These are phyloP conservation scores for Drosophila subsilvestris DNA, from an alignment of 2,888 invertebrate species.

Conservation along the genomic window DNA sequence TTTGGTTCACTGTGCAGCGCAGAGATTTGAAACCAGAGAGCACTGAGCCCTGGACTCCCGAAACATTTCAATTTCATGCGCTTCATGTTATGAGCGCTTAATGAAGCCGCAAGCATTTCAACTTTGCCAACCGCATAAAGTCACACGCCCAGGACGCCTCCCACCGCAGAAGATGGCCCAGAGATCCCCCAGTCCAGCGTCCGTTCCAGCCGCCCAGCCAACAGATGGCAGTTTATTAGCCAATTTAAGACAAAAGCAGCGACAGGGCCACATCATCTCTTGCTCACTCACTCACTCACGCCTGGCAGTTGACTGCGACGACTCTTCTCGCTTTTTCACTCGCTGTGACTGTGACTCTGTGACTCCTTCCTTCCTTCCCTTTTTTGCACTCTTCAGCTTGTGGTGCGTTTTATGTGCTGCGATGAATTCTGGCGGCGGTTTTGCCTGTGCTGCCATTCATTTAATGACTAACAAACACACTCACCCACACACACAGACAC, in stretches of 20 bases:
- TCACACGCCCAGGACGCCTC: constrained; percentile 51
- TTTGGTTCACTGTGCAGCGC: constrained; percentile 24
- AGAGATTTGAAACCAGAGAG: constrained; percentile 23
- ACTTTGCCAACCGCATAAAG: constrained; percentile 53
- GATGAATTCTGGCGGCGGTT: constrained; percentile 71
- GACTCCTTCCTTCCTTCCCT: constrained; percentile 12
- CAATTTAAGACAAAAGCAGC: constrained; percentile 74
- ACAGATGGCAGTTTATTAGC: constrained; percentile 74
- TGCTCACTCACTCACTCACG: constrained; percentile 16
- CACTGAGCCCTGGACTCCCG: constrained; percentile 3
- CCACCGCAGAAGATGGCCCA: not conserved
- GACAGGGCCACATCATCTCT: constrained; percentile 41
- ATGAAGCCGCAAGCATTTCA: constrained; percentile 77
- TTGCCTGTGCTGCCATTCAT: constrained; percentile 57
- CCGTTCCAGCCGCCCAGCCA: constrained; percentile 5
- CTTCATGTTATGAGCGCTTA: constrained; percentile 70
- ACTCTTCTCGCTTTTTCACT: not conserved
- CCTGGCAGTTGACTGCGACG: constrained; percentile 35
- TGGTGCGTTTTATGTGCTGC: constrained; percentile 79
- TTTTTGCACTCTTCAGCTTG: constrained; percentile 30
- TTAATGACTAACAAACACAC: constrained; percentile 65
- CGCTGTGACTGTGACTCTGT: constrained; percentile 4
- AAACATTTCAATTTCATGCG: constrained; percentile 64
- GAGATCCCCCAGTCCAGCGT: constrained; percentile 9
- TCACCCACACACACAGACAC: constrained; percentile 38